Evolutionary conservation across 2,113 vertebrate genomes (phyloP), one percentile per base, ranked within the genome.

Genomic region (Rhegmatorhina hoffmannsi): DNA sequence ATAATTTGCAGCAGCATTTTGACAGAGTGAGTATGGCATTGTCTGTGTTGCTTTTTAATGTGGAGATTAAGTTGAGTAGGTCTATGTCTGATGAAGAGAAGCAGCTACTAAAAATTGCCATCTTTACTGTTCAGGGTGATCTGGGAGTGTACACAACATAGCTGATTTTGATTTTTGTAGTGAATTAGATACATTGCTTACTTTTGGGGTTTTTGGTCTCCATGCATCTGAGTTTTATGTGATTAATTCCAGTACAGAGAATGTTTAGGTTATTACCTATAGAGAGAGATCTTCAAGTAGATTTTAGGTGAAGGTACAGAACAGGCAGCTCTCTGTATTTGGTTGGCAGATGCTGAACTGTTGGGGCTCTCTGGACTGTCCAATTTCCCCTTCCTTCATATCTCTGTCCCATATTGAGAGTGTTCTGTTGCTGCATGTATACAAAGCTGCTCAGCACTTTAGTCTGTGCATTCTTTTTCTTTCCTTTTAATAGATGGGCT

Each of bases 1-100:
- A 97, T 77, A 97, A 97, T 66, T 49, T 98, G 74, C 98, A 98
- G 95, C 98, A 98, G 56, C 98, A 98, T 80, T 98, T 98, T 84
- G 98, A 98, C 86, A 98, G 82, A 84, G 98, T 98, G 92, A 95
- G 97, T 76, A 9, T 12, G 60, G 26, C 29, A 9, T 4, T 3
- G 10, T 52, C 34, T 60, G 0, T 21, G 16, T 7, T 74, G 36
- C 62, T 62, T 6, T 36, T 64, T 60, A 60, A 4, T 52, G 4
- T 14, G 43, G 50, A n/a, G 21, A 53, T 7, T 34, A 50, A 62
- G 34, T 25, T 52, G 44, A 66, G 25, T 58, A n/a, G 24, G 18
- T 73, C 40, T 26, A 0, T 46, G 34, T 34, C 34, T 53, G 49
- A 49, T 33, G n/a, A 84, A 40, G 38, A 68, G 49, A 38, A 63